Evolutionary conservation across 2,113 vertebrate species (phyloP).

Genomic region (Gobio gobio): DNA sequence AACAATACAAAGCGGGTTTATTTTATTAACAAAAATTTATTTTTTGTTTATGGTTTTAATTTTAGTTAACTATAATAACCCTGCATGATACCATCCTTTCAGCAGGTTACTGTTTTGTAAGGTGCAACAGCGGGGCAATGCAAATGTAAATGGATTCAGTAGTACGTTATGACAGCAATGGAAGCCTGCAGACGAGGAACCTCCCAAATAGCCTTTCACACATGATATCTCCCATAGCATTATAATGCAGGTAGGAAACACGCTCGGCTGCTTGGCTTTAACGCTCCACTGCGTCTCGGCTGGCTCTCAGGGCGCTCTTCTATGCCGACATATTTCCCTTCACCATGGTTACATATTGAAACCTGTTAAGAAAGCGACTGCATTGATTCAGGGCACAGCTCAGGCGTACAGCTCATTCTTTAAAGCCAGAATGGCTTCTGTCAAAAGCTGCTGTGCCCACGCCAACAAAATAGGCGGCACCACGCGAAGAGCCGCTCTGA

Average conservation of each 20-base stretch:
- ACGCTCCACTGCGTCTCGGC: not conserved
- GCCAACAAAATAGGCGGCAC: conserved; percentile 26
- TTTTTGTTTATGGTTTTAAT: not conserved
- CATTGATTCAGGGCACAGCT: conserved; percentile 43
- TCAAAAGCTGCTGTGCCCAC: not conserved
- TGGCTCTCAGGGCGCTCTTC: not conserved
- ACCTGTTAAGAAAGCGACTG: conserved; percentile 50
- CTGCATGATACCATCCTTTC: not conserved
- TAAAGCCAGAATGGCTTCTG: conserved; percentile 20
- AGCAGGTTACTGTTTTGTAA: not conserved
- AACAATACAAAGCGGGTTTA: too few relatives aligned
- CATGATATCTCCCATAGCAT: conserved; percentile 19
- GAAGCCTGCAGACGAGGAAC: not conserved
- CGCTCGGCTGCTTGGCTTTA: conserved; percentile 10
- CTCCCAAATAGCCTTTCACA: conserved; percentile 29
- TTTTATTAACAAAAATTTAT: not conserved
- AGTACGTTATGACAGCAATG: conserved; percentile 10
- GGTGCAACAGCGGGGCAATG: not conserved
- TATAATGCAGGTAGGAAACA: conserved; percentile 36
- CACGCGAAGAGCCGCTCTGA: not conserved
- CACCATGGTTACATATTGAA: conserved; percentile 31
- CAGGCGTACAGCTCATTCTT: not conserved
- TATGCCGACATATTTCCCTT: conserved; percentile 11
- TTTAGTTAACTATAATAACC: too few relatives aligned
- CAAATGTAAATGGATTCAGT: not conserved